Base-by-base conservation (phyloP, 2,888 invertebrate species). In the Omphaloscelis lunosa region DNA sequence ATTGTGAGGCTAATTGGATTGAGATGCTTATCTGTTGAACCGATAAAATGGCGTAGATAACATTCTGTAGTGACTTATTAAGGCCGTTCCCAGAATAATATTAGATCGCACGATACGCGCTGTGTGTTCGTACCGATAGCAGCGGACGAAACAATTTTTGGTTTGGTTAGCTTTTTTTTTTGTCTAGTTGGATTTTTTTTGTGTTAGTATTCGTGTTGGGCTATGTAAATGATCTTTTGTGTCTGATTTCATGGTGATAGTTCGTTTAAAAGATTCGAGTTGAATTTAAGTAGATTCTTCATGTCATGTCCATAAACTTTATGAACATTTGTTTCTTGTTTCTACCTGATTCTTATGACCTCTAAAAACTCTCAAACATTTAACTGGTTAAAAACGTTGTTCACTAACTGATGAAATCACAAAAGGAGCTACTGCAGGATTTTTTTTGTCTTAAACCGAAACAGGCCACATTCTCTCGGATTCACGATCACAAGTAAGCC, bases 61-160 rank as follows among this genome's bases (percentile, higher is more conserved):
- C 97, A 97, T 97, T 97, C 97, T 97, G 96, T 96, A 96, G 95
- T 97, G 97, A 97, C 97, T 97, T 97, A 97, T 97, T 97, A 97
- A 97, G 97, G 97, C 95, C 96, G 96, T 97, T 97, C 97, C 96
- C 97, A 97, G 97, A 97, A 97, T 97, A 97, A 97, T 97, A 97
- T 97, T 97, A 97, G 97, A 97, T 97, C 93, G 94, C 84, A 90
- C 93, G 96, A 96, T 96, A 96, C 93, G 94, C 90, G 90, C 92
- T 92, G 94, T 94, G 94, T 94, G 84, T 93, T 77, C 69, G 92
- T 88, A 93, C 89, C 87, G 93, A 87, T 79, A 80, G 95, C 94
- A 96, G 81, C 92, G 88, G 90, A 90, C 87, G 80, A 67, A 75
- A 76, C 76, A 39, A 65, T 80, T 82, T 83, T 80, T 66, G 34